These are phyloP conservation scores for Synodontis membranacea DNA, from an alignment of 2,113 vertebrate genomes.

Conservation along the genomic window DNA sequence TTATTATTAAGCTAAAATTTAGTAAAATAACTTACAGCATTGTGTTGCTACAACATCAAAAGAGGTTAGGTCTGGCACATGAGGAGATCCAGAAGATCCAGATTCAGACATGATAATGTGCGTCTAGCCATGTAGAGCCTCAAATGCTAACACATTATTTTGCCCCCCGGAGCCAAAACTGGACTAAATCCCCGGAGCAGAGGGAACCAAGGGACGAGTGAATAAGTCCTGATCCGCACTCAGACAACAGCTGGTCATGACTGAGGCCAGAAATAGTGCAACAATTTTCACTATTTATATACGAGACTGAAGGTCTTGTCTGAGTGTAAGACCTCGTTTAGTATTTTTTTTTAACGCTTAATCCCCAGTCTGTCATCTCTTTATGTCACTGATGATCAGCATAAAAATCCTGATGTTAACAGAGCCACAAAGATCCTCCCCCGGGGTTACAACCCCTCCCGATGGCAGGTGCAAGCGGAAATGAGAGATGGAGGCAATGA, in stretches of 20 bases:
- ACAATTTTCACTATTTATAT: slow-evolving; percentile 53
- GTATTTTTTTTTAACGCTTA: not conserved
- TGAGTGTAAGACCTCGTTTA: not conserved
- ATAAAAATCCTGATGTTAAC: not conserved
- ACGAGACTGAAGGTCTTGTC: not conserved
- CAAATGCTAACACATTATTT: slow-evolving; percentile 30
- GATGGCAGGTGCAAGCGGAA: not conserved
- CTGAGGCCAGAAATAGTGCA: slow-evolving; percentile 66
- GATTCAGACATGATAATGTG: slow-evolving; percentile 28
- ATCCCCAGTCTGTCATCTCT: not conserved
- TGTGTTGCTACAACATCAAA: not conserved
- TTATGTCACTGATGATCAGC: not conserved
- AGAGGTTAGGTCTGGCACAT: not conserved
- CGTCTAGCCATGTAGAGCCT: slow-evolving; percentile 13
- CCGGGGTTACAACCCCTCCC: not conserved
- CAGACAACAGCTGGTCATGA: slow-evolving; percentile 72
- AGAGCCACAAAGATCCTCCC: not conserved
- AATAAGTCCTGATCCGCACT: slow-evolving; percentile 52
- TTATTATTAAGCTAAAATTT: not conserved
- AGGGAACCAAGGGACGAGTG: not conserved
- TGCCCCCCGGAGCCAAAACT: slow-evolving; percentile 17
- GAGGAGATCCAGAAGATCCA: slow-evolving; percentile 6
- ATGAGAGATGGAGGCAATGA: not conserved
- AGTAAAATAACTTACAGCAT: not conserved
- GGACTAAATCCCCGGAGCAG: slow-evolving; percentile 29